Percentiles rank a stretch among this genome's conserved stretches.
Conservation (phyloP, 2,888 invertebrate genomes). For the Pedicia rivosa region DNA sequence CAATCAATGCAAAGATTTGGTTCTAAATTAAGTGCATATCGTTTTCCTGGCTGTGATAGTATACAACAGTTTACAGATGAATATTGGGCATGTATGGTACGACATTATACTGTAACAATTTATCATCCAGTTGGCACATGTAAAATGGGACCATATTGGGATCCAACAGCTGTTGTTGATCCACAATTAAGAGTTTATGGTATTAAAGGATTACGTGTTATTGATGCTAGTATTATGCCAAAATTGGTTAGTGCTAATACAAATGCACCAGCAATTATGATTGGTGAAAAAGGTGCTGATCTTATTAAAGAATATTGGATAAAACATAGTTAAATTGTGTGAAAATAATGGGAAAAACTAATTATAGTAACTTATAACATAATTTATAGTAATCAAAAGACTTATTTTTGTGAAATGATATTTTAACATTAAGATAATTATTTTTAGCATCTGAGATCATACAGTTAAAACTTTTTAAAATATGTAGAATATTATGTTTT, state of each 20-base stretch:
- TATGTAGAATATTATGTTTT: no score
- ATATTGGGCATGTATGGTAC: slow-evolving; percentile 79
- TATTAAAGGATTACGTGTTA: slow-evolving; percentile 58
- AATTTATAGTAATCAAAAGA: no score
- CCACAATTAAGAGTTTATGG: slow-evolving; percentile 65
- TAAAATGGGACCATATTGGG: slow-evolving; percentile 83
- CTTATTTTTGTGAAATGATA: no score
- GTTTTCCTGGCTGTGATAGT: slow-evolving; percentile 63
- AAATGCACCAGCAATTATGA: slow-evolving; percentile 77
- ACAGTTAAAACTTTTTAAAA: no score
- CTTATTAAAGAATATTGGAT: slow-evolving; percentile 75
- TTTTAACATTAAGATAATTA: no score
- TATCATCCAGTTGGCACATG: slow-evolving; percentile 79
- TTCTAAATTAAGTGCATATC: slow-evolving; percentile 48
- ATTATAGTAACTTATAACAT: no score
- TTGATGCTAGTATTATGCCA: slow-evolving; percentile 79
- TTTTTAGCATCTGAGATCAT: no score
- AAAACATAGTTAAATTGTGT: slow-evolving; percentile 33
- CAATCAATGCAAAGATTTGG: slow-evolving; percentile 58
- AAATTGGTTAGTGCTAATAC: slow-evolving; percentile 73
- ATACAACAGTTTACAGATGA: slow-evolving; percentile 51
- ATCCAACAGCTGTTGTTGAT: slow-evolving; percentile 68
- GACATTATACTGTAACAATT: slow-evolving; percentile 66
- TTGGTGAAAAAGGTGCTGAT: slow-evolving; percentile 78
- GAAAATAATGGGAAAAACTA: no score